Evolutionary conservation across 2,888 invertebrate species (phyloP), one percentile per base, ranked within the genome.

Genomic region (Baronia brevicornis): DNA sequence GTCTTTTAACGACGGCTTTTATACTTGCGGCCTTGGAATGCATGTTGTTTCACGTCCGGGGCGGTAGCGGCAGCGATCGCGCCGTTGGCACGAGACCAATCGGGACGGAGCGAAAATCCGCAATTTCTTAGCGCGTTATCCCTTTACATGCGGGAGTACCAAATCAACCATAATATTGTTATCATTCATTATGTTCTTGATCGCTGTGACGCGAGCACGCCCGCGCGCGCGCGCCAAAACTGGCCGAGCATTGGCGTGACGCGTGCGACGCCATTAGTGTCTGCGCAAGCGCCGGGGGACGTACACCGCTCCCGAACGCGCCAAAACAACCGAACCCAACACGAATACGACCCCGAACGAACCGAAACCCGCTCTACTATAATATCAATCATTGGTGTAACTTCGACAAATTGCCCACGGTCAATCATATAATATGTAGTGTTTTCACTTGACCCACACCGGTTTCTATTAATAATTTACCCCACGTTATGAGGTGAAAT

Each of bases 161-260:
- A 53, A 52, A 70, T 69, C 67, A 70, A 61, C 67, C 62, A 64
- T 62, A 53, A 54, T 43, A 41, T 49, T 70, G 72, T 78, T 80
- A 80, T 80, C 80, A 80, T 67, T 78, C 62, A 63, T n/a, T n/a
- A n/a, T n/a, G 78, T 67, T 62, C 67, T 65, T 59, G 60, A 54
- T 59, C 44, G 61, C 60, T 58, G 62, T 64, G 72, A 69, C 66
- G 78, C 51, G 59, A 57, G 42, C 53, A 53, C 58, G 62, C 60
- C 66, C 67, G 64, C 61, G 58, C 62, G 60, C 67, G 60, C 47
- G 54, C 65, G 50, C 64, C 64, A 51, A 66, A 60, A 53, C 65
- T 51, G 59, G 60, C 58, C 35, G 54, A 56, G 41, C 39, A 47
- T 29, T 50, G 51, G 48, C 44, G 41, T 35, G 38, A 5, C 33